Evolutionary conservation across 2,113 vertebrate genomes (phyloP).

Genomic region (Callopanchax toddi): DNA sequence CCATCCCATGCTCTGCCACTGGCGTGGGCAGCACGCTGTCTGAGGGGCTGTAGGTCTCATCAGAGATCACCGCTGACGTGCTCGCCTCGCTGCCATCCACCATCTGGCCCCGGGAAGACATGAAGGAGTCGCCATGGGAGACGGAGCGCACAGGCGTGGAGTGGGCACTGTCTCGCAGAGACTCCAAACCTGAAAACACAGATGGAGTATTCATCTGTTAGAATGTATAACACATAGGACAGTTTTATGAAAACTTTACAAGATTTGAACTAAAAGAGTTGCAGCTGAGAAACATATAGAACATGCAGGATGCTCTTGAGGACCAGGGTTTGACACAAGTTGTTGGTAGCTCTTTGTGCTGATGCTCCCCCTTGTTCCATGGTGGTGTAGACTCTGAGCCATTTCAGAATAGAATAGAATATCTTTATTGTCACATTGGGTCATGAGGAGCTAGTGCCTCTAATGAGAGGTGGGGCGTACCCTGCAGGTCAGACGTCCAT

Average conservation of each 20-base stretch:
- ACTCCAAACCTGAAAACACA: conserved; percentile 86
- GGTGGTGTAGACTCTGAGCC: too few relatives aligned
- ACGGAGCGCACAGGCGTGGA: conserved; percentile 89
- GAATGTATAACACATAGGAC: background rate
- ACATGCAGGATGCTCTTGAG: too few relatives aligned
- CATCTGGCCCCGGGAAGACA: conserved; percentile 70
- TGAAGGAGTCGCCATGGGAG: conserved; percentile 86
- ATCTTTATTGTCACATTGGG: too few relatives aligned
- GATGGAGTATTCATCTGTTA: background rate
- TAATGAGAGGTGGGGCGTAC: too few relatives aligned
- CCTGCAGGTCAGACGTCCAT: background rate
- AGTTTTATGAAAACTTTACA: background rate
- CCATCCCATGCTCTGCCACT: conserved; percentile 87
- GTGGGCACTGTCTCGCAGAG: conserved; percentile 91
- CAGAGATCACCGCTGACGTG: conserved; percentile 83
- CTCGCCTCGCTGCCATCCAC: conserved; percentile 81
- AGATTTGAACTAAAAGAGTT: too few relatives aligned
- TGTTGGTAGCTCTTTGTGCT: too few relatives aligned
- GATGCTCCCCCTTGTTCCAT: too few relatives aligned
- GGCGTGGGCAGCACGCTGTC: conserved; percentile 93
- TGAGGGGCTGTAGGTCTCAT: conserved; percentile 90
- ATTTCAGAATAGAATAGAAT: too few relatives aligned
- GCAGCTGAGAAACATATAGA: too few relatives aligned
- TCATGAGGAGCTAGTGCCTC: too few relatives aligned
- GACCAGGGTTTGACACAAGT: too few relatives aligned